Percentiles rank a stretch among this genome's conserved stretches.
These are phyloP conservation scores for Athene noctua DNA, from an alignment of 2,113 vertebrate genomes.

Conservation along the genomic window DNA sequence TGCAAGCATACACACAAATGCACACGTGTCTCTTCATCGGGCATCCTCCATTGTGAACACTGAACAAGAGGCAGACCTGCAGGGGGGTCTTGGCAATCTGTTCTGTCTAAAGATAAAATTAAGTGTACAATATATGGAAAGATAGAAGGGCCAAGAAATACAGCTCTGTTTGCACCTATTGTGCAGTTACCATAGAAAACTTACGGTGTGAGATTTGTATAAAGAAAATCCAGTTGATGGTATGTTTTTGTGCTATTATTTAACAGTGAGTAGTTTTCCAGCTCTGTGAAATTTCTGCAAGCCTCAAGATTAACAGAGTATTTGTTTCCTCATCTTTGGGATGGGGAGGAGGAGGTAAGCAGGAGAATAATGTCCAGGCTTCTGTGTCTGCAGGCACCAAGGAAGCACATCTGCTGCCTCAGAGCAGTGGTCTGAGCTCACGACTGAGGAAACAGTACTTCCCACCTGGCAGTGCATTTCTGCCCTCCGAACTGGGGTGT, in stretches of 20 bases:
- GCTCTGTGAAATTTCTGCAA: neutral
- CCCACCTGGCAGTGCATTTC: neutral
- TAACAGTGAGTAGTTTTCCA: conserved; percentile 30
- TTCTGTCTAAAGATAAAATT: neutral
- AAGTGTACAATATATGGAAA: neutral
- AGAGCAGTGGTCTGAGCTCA: neutral
- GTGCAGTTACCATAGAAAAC: neutral
- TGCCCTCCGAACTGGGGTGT: neutral
- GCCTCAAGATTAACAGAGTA: neutral
- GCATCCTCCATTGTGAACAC: neutral
- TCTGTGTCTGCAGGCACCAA: neutral
- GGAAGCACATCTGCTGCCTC: neutral
- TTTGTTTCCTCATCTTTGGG: neutral
- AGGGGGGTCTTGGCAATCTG: neutral
- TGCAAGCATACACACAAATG: neutral
- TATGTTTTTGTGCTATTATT: neutral
- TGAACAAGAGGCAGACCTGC: neutral
- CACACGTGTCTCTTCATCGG: fast-evolving
- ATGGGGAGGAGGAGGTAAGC: neutral
- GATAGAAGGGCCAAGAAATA: neutral
- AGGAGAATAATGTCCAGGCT: neutral
- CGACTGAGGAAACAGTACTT: fast-evolving
- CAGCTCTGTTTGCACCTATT: neutral
- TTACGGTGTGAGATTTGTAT: neutral
- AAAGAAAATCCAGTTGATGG: neutral